Percentiles rank a stretch among this genome's conserved stretches.
Evolutionary conservation across 2,888 invertebrate genomes (phyloP).

Genomic region (Anorthoa munda): DNA sequence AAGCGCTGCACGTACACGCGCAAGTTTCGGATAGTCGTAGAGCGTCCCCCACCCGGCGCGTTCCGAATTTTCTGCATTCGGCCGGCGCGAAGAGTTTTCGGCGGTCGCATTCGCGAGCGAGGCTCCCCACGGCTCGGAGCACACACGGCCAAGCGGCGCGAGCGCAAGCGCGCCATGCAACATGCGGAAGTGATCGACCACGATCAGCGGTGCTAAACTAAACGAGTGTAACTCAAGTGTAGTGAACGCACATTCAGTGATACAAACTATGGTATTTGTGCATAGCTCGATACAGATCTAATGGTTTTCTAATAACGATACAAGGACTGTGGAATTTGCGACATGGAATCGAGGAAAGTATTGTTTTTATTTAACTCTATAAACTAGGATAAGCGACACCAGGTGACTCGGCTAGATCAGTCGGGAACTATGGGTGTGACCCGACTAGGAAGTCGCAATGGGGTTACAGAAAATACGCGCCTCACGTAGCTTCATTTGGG

Average conservation of each 20-base stretch:
- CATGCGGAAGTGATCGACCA: constrained; percentile 89
- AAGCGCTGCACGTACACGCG: constrained; percentile 90
- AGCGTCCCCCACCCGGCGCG: constrained; percentile 90
- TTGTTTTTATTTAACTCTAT: constrained; percentile 73
- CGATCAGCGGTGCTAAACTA: constrained; percentile 76
- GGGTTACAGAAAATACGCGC: constrained; percentile 69
- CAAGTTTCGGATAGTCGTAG: constrained; percentile 90
- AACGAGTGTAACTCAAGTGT: constrained; percentile 84
- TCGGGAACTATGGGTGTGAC: constrained; percentile 67
- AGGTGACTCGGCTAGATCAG: constrained; percentile 22
- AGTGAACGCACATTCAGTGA: constrained; percentile 86
- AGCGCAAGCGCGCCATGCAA: constrained; percentile 83
- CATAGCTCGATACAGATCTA: constrained; percentile 82
- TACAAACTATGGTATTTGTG: constrained; percentile 89
- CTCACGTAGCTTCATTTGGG: constrained; percentile 77
- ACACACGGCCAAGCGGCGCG: constrained; percentile 77
- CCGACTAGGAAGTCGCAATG: constrained; percentile 74
- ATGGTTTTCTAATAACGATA: constrained; percentile 85
- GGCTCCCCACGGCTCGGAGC: constrained; percentile 88
- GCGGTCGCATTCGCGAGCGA: constrained; percentile 90
- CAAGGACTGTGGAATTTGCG: constrained; percentile 87
- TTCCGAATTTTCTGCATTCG: constrained; percentile 91
- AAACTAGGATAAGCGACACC: constrained; percentile 30
- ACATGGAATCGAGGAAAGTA: constrained; percentile 90
- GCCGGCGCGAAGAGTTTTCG: constrained; percentile 89